phyloP scores from a whole-genome alignment of 2,113 vertebrate species.

The Larimichthys crocea region DNA sequence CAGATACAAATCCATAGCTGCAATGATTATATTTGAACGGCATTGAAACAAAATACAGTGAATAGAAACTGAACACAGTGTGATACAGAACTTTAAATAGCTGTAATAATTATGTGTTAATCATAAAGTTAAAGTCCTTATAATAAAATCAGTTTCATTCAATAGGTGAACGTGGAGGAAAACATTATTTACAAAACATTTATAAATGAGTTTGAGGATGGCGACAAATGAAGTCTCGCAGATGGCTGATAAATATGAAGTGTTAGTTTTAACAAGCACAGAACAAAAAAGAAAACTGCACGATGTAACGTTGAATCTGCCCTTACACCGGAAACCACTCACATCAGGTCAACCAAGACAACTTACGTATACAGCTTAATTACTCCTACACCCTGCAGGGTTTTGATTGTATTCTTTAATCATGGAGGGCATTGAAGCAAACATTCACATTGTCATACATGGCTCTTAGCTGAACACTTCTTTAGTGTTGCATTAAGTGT shows the following conservation, averaged over 20 bases:
- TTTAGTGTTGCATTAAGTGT: conserved; percentile 56
- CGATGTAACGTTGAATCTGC: background rate
- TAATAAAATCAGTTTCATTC: conserved; percentile 10
- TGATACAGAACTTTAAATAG: conserved; percentile 11
- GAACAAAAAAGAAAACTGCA: conserved; percentile 28
- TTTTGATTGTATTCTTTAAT: conserved; percentile 12
- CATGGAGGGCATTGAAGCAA: conserved; percentile 52
- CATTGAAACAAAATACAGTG: conserved; percentile 31
- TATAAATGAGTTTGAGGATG: conserved; percentile 3
- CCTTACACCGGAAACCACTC: conserved; percentile 5
- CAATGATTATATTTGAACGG: conserved; percentile 12
- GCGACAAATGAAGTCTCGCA: background rate
- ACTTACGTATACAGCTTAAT: background rate
- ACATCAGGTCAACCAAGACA: conserved; percentile 20
- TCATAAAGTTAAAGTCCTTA: conserved; percentile 7
- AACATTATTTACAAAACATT: conserved; percentile 24
- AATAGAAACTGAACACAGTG: conserved; percentile 22
- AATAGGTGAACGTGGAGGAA: background rate
- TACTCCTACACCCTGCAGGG: background rate
- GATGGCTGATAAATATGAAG: conserved; percentile 44
- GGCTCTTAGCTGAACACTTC: conserved; percentile 54
- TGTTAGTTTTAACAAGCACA: conserved; percentile 22
- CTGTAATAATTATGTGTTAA: background rate
- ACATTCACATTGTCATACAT: conserved; percentile 73
- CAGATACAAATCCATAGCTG: conserved; percentile 20